Percentiles rank a stretch among this genome's conserved stretches.
Conservation (phyloP, 92 coral and sea anemone species). For the Paramuricea clavata region DNA sequence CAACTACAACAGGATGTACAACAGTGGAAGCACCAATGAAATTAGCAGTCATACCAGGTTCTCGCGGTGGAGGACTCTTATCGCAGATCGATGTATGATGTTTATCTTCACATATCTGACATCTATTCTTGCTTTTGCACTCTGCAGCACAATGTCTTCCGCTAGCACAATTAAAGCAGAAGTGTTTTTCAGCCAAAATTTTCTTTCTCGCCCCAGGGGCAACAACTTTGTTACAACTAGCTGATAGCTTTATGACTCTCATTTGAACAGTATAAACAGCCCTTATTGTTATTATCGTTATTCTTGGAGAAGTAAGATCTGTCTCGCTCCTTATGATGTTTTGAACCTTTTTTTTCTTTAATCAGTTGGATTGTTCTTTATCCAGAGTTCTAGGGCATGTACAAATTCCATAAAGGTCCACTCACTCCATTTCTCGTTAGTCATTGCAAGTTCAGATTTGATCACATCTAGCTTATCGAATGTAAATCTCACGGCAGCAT, state of each 20-base stretch:
- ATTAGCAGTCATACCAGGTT: conserved; percentile 73
- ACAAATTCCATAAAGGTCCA: conserved; percentile 64
- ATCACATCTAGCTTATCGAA: conserved; percentile 60
- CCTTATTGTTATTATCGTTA: conserved; percentile 37
- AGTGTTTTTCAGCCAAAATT: conserved; percentile 60
- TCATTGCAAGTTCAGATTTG: conserved; percentile 50
- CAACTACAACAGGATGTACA: conserved; percentile 47
- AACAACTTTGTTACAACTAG: conserved; percentile 61
- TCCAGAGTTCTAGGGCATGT: conserved; percentile 65
- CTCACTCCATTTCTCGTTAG: conserved; percentile 66
- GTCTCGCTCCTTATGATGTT: neutral
- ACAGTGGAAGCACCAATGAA: conserved; percentile 27
- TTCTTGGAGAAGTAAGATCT: neutral
- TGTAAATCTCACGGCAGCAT: conserved; percentile 53
- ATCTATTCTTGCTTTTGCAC: conserved; percentile 51
- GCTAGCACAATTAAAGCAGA: conserved; percentile 71
- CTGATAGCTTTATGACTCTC: conserved; percentile 53
- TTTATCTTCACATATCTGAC: conserved; percentile 45
- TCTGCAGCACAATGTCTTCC: conserved; percentile 60
- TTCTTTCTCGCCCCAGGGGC: conserved; percentile 48
- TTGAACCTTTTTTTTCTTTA: neutral
- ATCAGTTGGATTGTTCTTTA: conserved; percentile 59
- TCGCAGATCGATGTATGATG: conserved; percentile 74
- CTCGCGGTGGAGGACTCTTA: conserved; percentile 1
- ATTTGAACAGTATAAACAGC: conserved; percentile 65